Conservation (phyloP, 2,888 invertebrate genomes). For the Ormyrus thymus region DNA sequence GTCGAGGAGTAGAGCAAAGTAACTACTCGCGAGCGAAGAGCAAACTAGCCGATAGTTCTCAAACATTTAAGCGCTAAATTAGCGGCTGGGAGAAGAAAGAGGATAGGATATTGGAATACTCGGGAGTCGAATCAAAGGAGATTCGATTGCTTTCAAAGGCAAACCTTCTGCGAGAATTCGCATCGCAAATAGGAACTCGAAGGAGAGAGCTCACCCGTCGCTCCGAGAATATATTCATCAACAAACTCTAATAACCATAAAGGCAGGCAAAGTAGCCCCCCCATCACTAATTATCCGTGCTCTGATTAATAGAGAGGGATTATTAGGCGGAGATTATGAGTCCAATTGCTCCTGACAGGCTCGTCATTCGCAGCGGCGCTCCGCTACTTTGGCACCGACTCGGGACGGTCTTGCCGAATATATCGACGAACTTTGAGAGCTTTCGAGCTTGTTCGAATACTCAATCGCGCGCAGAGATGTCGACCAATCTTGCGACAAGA, state of each 20-base stretch:
- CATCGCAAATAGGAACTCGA: conserved; percentile 18
- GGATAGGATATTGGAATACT: conserved; percentile 24
- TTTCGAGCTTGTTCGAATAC: conserved; percentile 17
- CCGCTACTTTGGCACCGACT: background rate
- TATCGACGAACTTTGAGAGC: background rate
- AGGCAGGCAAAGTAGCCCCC: background rate
- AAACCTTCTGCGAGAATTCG: conserved; percentile 5
- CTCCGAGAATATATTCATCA: conserved; percentile 18
- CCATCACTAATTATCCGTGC: conserved; percentile 21
- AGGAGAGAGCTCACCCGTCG: background rate
- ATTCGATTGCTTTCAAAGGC: conserved; percentile 27
- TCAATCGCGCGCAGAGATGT: conserved; percentile 1
- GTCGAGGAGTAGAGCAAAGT: background rate
- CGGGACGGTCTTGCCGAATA: background rate
- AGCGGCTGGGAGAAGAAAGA: background rate
- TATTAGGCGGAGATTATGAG: background rate
- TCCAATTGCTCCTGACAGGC: conserved; percentile 21
- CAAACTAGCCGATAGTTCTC: conserved; percentile 17
- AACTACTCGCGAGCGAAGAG: background rate
- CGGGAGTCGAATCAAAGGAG: conserved; percentile 9
- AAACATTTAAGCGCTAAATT: conserved; percentile 6
- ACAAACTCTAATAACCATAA: background rate
- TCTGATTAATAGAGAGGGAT: background rate
- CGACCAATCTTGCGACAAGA: background rate
- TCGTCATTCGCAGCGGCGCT: conserved; percentile 9